A percentile compares a stretch with the other conserved stretches of the same genome.
Conservation (phyloP, 2,113 vertebrate species). For the Athene cunicularia region DNA sequence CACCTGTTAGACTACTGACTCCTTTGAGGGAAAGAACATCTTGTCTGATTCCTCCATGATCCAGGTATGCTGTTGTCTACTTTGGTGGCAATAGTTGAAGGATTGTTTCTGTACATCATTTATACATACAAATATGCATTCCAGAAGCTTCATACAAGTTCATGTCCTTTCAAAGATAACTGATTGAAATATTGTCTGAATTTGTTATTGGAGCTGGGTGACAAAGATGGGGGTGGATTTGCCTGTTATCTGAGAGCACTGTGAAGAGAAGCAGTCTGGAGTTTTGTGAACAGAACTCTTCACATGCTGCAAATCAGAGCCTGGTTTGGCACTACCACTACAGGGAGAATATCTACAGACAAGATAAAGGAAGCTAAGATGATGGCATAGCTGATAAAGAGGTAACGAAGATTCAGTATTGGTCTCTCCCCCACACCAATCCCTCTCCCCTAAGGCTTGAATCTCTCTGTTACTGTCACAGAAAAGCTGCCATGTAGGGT, state of each 20-base stretch:
- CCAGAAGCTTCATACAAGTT: not conserved
- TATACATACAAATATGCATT: not conserved
- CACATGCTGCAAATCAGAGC: not conserved
- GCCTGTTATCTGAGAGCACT: not conserved
- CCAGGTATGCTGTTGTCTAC: not conserved
- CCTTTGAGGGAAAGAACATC: not conserved
- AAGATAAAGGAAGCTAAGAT: not conserved
- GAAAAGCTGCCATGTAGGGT: not conserved
- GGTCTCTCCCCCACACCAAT: not conserved
- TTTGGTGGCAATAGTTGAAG: not conserved
- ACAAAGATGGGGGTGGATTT: not conserved
- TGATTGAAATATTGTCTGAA: not conserved
- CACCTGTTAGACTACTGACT: not conserved
- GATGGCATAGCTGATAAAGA: not conserved
- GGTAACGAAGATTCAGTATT: not conserved
- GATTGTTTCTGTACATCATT: not conserved
- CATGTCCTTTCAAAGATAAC: not conserved
- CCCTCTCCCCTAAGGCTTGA: not conserved
- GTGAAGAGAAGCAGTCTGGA: not conserved
- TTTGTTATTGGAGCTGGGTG: not conserved
- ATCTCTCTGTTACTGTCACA: not conserved
- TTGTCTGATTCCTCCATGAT: not conserved
- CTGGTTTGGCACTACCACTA: not conserved
- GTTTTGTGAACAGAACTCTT: not conserved
- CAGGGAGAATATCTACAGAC: not conserved